A percentile compares a stretch with the other conserved stretches of the same genome.
Conservation (phyloP, 2,888 invertebrate genomes). For the Cephus pulcher region DNA sequence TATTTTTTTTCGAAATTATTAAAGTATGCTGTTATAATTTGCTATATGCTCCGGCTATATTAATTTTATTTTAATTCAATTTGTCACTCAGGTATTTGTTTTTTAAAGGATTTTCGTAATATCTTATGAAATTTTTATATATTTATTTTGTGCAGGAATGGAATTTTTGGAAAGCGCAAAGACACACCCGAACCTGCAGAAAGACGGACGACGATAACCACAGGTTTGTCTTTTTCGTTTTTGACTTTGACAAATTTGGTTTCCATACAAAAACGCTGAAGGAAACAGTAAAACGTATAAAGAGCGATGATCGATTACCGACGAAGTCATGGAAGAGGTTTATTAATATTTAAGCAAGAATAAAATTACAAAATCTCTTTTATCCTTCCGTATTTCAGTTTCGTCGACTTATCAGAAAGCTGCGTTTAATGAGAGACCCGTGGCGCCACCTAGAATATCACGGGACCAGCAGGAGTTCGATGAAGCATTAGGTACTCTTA, state of each 20-base stretch:
- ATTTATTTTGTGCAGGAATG: slow-evolving; percentile 47
- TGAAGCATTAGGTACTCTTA: slow-evolving; percentile 56
- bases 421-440: slow-evolving; percentile 36
- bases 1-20: too few species aligned
- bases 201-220: slow-evolving; percentile 51
- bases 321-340: too few species aligned
- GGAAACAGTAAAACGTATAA: too few species aligned
- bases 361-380: too few species aligned
- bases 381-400: slow-evolving; percentile 31
- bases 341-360: too few species aligned
- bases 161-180: slow-evolving; percentile 58
- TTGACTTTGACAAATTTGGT: too few species aligned
- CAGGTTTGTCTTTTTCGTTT: slow-evolving; percentile 40
- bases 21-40: too few species aligned
- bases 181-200: slow-evolving; percentile 40
- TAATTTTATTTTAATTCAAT: too few species aligned
- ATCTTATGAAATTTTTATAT: background rate
- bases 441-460: slow-evolving; percentile 34
- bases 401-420: slow-evolving; percentile 54
- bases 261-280: too few species aligned
- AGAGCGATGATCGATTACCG: too few species aligned
- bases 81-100: background rate
- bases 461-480: slow-evolving; percentile 59
- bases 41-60: too few species aligned
- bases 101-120: background rate